These are phyloP conservation scores for Hemithea aestivaria DNA, from an alignment of 2,888 invertebrate species.

Conservation along the genomic window DNA sequence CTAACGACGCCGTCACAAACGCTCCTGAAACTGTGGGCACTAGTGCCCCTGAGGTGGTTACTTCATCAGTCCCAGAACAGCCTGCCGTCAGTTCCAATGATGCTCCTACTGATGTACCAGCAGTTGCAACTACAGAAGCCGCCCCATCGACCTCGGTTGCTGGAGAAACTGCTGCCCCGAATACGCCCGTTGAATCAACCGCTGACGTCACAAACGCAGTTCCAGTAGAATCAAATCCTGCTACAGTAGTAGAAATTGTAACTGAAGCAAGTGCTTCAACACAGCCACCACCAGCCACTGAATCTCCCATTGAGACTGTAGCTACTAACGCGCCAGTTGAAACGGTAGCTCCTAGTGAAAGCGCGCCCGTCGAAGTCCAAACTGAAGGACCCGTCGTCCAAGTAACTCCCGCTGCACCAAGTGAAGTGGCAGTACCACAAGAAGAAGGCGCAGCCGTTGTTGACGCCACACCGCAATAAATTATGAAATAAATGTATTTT, in stretches of 20 bases:
- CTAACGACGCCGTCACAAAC: neutral
- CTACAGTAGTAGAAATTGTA: neutral
- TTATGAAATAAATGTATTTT: constrained; percentile 17
- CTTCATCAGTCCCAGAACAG: too few species aligned
- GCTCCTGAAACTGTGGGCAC: neutral
- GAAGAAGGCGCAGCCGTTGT: constrained; percentile 57
- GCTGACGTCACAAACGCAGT: neutral
- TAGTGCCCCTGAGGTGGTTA: too few species aligned
- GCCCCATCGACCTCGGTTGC: neutral
- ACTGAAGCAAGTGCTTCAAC: neutral
- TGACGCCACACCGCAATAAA: constrained; percentile 52
- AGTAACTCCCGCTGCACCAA: constrained; percentile 7
- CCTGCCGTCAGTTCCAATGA: too few species aligned
- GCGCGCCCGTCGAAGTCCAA: constrained; percentile 13
- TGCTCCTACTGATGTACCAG: neutral
- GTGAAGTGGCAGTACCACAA: constrained; percentile 32
- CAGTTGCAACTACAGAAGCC: constrained; percentile 3
- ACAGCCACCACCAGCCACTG: neutral
- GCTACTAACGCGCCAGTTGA: constrained; percentile 1
- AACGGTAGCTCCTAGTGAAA: constrained; percentile 7
- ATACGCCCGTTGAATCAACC: neutral
- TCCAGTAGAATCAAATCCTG: neutral
- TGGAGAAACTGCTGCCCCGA: too few species aligned
- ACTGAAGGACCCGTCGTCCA: constrained; percentile 15
- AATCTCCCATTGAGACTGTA: neutral